phyloP scores from a whole-genome alignment of 2,888 invertebrate genomes.

The Thereva nobilitata region DNA sequence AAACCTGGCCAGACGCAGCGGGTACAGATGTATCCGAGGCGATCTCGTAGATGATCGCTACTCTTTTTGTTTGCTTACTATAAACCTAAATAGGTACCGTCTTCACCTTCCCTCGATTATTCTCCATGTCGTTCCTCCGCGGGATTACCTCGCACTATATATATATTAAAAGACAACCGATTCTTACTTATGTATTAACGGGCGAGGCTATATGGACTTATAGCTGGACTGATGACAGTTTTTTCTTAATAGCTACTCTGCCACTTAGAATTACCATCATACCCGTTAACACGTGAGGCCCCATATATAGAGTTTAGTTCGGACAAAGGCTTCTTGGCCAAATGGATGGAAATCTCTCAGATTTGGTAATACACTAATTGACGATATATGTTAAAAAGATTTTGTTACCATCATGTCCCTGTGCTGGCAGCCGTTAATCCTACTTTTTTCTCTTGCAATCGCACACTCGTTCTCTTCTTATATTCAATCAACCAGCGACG shows the following conservation, averaged over 20 bases:
- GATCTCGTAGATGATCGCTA: neutral
- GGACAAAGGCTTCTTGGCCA: neutral
- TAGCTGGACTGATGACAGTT: conserved; percentile 15
- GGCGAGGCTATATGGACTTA: conserved; percentile 7
- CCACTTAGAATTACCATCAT: conserved; percentile 13
- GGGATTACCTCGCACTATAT: neutral
- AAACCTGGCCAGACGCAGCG: conserved; percentile 8
- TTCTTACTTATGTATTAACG: conserved; percentile 5
- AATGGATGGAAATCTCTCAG: conserved; percentile 13
- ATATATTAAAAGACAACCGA: neutral
- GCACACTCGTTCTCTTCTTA: neutral
- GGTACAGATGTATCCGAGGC: conserved; percentile 1
- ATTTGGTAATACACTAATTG: conserved; percentile 34
- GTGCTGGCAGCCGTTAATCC: neutral
- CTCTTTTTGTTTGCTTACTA: too few species aligned
- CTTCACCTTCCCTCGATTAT: too few species aligned
- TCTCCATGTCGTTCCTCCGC: neutral
- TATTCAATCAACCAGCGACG: too few species aligned
- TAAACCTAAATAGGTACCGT: too few species aligned
- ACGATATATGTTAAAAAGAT: conserved; percentile 26
- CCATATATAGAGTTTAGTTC: neutral
- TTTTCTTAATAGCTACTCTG: conserved; percentile 17
- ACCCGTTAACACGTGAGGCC: conserved; percentile 6
- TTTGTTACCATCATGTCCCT: conserved; percentile 3
- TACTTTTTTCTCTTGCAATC: neutral